Base-by-base conservation (phyloP, 2,113 vertebrate genomes). In the Aegithalos caudatus region DNA sequence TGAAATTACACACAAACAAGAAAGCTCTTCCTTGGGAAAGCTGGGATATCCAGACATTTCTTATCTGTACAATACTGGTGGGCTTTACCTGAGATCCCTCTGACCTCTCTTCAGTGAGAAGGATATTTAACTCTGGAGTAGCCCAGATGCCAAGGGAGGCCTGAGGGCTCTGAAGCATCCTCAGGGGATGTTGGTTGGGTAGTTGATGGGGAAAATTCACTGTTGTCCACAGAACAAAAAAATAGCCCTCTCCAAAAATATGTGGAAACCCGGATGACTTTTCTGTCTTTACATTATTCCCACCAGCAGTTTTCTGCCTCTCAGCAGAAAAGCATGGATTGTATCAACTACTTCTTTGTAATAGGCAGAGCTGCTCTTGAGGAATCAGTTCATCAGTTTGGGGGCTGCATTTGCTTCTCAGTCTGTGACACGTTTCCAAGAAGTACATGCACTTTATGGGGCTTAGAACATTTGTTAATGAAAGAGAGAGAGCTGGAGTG, bases 381-480 rank as follows among this genome's bases (percentile, higher is more conserved):
- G 81, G 64, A 88, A 67, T 89, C 64, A 81, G 69, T 51, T 67
- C 61, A 33, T 79, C 78, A 85, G 66, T 90, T 85, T 19, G 62
- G 53, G 77, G 73, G n/a, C 81, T 92, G 81, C 78, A 29, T 76
- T 95, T 95, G 74, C 66, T 82, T 42, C 89, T 94, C 14, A 35
- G 56, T 47, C 84, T 94, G 81, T 91, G 87, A 92, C 81, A 69
- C 4, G 0, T 85, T 87, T 92, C 78, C 84, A 73, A 69, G 84
- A 92, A 88, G 77, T 64, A 84, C 64, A 8, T 48, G 91, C n/a
- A 4, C 87, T 95, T 94, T 94, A 92, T 91, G 81, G 65, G 61
- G 21, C 86, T 95, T 96, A 81, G 91, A 89, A 76, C 62, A 33
- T 91, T 81, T 74, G 37, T 91, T 96, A 87, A 91, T 96, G 86